These are phyloP conservation scores for Vireo griseus DNA, from an alignment of 2,797 vertebrate species.

Conservation along the genomic window DNA sequence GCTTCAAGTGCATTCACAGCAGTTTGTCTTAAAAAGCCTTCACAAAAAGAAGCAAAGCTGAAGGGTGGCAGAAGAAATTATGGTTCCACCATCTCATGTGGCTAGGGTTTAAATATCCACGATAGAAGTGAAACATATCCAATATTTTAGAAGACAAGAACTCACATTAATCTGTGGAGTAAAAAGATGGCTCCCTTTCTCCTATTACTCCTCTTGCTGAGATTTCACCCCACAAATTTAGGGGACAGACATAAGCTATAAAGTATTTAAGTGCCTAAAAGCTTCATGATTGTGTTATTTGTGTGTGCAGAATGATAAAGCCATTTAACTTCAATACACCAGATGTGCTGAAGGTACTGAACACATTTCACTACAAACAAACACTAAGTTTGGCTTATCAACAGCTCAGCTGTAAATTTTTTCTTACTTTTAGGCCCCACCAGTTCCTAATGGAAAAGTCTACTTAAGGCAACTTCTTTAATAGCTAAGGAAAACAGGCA, in stretches of 20 bases:
- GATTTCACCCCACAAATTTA: background rate
- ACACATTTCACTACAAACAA: background rate
- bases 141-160: background rate
- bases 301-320: background rate
- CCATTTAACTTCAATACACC: background rate
- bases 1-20: background rate
- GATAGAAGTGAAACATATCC: fast-evolving
- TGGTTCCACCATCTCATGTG: background rate
- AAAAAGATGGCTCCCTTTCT: background rate
- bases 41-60: background rate
- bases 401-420: background rate
- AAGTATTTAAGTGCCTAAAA: background rate
- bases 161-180: background rate
- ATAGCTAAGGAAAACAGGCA: conserved; percentile 16
- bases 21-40: background rate
- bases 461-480: background rate
- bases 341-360: background rate
- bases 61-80: background rate
- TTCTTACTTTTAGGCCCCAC: background rate
- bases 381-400: background rate
- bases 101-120: background rate
- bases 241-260: background rate
- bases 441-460: background rate
- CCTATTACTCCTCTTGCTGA: background rate
- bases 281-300: background rate